Evolutionary conservation across 2,888 invertebrate genomes (phyloP).

Genomic region (Sclerodermus sp.): DNA sequence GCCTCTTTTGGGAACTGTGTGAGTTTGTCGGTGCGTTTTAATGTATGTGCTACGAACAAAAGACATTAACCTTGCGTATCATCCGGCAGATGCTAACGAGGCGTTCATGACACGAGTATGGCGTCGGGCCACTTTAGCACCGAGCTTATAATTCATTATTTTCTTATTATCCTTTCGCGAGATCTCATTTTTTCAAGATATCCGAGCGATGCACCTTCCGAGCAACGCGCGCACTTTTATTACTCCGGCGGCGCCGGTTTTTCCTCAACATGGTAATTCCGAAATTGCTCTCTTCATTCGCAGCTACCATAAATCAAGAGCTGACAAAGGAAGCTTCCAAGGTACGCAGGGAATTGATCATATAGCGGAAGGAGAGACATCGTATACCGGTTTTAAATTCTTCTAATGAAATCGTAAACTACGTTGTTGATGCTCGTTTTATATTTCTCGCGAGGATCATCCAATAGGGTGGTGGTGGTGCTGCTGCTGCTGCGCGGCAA

Average conservation of each 20-base stretch:
- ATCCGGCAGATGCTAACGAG: constrained; percentile 37
- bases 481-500: neutral
- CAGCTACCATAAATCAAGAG: too few relatives aligned
- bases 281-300: too few relatives aligned
- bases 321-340: constrained; percentile 4
- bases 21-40: neutral
- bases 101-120: constrained; percentile 29
- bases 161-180: too few relatives aligned
- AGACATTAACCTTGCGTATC: constrained; percentile 21
- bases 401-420: constrained; percentile 36
- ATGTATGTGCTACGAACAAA: neutral
- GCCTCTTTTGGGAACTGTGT: constrained; percentile 16
- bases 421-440: constrained; percentile 23
- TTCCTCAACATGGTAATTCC: too few relatives aligned
- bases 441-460: constrained; percentile 15
- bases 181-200: too few relatives aligned
- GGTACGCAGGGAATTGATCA: constrained; percentile 16
- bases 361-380: constrained; percentile 23
- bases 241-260: too few relatives aligned
- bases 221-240: too few relatives aligned
- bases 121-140: too few relatives aligned
- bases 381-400: constrained; percentile 31
- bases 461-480: neutral
- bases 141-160: too few relatives aligned
- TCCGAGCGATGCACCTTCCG: too few relatives aligned